Conservation (phyloP, 2,888 invertebrate species). For the Dolichopus griseipennis region DNA sequence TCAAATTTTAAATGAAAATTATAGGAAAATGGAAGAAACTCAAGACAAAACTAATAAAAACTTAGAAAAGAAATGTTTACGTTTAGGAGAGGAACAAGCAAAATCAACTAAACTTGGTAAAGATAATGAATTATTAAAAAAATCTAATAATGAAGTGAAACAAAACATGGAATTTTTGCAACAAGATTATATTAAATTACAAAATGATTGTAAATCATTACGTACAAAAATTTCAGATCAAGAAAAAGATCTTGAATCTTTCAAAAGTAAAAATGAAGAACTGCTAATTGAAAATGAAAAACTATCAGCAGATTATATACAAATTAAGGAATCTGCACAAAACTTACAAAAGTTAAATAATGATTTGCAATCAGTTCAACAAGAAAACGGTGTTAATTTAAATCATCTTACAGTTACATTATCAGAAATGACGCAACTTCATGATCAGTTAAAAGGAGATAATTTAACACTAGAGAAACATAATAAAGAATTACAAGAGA, state of each 20-base stretch:
- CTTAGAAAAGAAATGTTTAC: neutral
- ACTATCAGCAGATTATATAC: conserved; percentile 25
- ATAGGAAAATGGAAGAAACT: conserved; percentile 17
- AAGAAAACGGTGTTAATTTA: conserved; percentile 23
- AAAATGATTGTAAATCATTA: conserved; percentile 23
- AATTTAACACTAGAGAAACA: conserved; percentile 25
- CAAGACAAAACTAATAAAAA: neutral
- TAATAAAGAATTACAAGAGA: conserved; percentile 29
- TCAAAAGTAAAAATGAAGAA: conserved; percentile 20
- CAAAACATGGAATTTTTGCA: conserved; percentile 21
- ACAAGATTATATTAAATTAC: conserved; percentile 25
- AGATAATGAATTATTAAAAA: conserved; percentile 26
- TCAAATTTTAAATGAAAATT: conserved; percentile 21
- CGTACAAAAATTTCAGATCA: conserved; percentile 24
- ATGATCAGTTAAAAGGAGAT: conserved; percentile 21
- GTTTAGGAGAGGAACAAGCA: conserved; percentile 29
- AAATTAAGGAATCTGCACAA: conserved; percentile 23
- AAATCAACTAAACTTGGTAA: conserved; percentile 26
- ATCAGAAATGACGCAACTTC: conserved; percentile 24
- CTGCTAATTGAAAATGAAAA: conserved; percentile 24
- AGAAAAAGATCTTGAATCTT: conserved; percentile 25
- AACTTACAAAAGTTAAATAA: conserved; percentile 26
- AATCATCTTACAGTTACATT: conserved; percentile 15
- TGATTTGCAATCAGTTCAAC: conserved; percentile 23
- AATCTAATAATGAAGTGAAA: conserved; percentile 19